Percentiles rank a stretch among this genome's conserved stretches.
Conservation (phyloP, 2,113 vertebrate genomes). For the Boulengeromyrus knoepffleri region DNA sequence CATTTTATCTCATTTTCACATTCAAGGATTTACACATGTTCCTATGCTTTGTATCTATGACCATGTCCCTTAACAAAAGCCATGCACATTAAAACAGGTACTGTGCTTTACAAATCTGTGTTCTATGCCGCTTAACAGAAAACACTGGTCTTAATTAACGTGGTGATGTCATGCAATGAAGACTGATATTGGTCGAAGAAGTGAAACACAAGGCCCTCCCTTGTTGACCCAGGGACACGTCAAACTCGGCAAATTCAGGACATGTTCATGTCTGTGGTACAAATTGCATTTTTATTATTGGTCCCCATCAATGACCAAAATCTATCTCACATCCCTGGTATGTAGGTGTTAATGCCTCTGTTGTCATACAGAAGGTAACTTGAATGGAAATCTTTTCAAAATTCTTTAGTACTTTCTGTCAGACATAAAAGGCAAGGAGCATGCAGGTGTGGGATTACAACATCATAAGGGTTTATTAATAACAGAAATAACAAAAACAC, state of each 20-base stretch:
- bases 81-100: background rate
- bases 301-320: background rate
- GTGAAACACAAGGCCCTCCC: no score
- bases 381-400: background rate
- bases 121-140: background rate
- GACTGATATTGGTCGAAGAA: background rate
- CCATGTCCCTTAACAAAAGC: background rate
- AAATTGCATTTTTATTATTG: background rate
- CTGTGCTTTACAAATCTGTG: background rate
- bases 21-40: background rate
- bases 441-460: background rate
- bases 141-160: background rate
- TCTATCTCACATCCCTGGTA: background rate
- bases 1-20: background rate
- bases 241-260: no score
- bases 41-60: background rate
- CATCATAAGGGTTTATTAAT: background rate
- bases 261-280: background rate
- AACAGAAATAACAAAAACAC: background rate
- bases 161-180: background rate
- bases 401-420: background rate
- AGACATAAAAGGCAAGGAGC: background rate
- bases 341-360: background rate
- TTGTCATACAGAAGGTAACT: background rate
- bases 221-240: no score